phyloP scores from a whole-genome alignment of 2,113 vertebrate genomes.

The Geothlypis trichas region DNA sequence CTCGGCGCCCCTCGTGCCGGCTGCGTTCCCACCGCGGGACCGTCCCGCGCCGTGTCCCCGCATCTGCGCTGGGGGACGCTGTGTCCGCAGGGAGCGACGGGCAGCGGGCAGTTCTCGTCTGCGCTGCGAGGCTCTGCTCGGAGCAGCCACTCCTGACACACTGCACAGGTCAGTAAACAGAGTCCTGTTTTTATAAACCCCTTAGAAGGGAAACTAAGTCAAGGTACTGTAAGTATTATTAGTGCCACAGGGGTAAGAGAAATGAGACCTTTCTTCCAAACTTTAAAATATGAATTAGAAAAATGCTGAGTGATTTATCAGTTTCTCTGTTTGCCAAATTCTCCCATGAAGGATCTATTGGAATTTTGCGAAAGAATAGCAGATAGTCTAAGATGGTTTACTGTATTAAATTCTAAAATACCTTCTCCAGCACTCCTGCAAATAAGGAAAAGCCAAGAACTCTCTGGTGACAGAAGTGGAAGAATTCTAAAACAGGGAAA shows the following conservation, averaged over 20 bases:
- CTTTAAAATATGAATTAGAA: neutral
- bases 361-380: neutral
- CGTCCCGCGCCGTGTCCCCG: too few species aligned
- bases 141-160: neutral
- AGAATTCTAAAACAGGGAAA: neutral
- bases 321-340: neutral
- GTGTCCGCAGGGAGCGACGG: neutral
- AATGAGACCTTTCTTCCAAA: neutral
- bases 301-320: neutral
- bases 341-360: neutral
- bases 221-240: neutral
- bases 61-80: too few species aligned
- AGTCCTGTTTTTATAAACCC: neutral
- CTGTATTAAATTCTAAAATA: neutral
- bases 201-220: neutral
- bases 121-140: neutral
- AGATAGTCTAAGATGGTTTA: neutral
- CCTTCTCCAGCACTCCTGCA: neutral
- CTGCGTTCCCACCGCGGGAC: too few species aligned
- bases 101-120: neutral
- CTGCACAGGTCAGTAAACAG: neutral
- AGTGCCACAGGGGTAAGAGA: neutral
- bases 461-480: neutral
- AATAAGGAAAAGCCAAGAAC: neutral
- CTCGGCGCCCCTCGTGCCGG: too few species aligned